Evolutionary conservation across 2,113 vertebrate genomes (phyloP).

Genomic region (Nerophis ophidion): DNA sequence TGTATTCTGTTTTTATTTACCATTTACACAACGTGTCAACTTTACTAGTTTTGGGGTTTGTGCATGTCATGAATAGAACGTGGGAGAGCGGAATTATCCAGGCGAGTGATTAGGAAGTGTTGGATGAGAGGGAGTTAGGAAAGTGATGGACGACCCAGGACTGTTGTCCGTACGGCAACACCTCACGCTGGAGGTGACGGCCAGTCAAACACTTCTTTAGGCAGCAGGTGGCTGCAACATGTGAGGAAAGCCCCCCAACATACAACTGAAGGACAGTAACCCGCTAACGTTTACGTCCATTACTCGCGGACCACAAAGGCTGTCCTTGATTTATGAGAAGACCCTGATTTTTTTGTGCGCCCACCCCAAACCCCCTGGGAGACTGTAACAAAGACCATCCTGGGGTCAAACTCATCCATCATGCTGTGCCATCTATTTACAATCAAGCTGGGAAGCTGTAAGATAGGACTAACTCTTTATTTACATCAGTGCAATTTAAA

Average conservation of each 20-base stretch:
- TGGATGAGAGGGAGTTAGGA: constrained; percentile 25
- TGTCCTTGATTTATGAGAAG: constrained; percentile 55
- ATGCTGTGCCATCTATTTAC: constrained; percentile 12
- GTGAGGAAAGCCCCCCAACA: neutral
- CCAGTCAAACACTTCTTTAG: constrained; percentile 13
- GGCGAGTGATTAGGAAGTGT: constrained; percentile 31
- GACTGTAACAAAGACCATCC: constrained; percentile 32
- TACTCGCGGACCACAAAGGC: constrained; percentile 28
- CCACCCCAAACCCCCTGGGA: neutral
- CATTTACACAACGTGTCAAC: too few species aligned
- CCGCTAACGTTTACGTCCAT: constrained; percentile 31
- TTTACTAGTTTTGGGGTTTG: too few species aligned
- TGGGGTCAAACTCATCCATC: constrained; percentile 40
- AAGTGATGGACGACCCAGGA: constrained; percentile 45
- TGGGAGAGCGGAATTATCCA: constrained; percentile 2
- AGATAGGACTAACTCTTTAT: constrained; percentile 5
- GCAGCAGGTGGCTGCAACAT: constrained; percentile 12
- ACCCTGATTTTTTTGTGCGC: constrained; percentile 30
- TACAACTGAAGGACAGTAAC: constrained; percentile 6
- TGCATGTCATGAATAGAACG: too few species aligned
- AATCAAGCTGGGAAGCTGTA: constrained; percentile 16
- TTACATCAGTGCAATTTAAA: neutral
- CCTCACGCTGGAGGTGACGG: constrained; percentile 12
- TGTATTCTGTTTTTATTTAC: too few species aligned
- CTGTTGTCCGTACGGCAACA: constrained; percentile 18